These are phyloP conservation scores for Rhabdomys pumilio DNA, from an alignment of 2,797 vertebrate genomes.

Conservation along the genomic window DNA sequence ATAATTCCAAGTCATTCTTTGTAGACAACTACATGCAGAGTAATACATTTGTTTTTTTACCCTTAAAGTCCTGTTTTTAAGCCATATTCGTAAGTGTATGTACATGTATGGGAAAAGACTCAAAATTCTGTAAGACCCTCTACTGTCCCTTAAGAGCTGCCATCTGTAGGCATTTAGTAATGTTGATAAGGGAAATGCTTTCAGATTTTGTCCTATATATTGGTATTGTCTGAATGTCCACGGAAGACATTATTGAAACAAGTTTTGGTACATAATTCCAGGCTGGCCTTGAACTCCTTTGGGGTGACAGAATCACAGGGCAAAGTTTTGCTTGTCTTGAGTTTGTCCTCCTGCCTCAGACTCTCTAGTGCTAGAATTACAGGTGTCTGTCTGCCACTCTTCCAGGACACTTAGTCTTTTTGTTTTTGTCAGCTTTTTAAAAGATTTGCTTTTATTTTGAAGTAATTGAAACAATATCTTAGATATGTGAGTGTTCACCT, in stretches of 20 bases:
- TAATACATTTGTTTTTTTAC: conserved; percentile 54
- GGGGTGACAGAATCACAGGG: not conserved
- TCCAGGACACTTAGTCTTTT: not conserved
- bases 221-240: conserved; percentile 7
- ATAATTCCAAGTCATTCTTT: conserved; percentile 23
- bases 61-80: conserved; percentile 10
- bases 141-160: not conserved
- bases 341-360: not conserved
- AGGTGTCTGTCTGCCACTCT: not conserved
- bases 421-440: not conserved
- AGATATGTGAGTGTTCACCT: not conserved
- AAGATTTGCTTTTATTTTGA: conserved; percentile 8
- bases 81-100: not conserved
- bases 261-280: not conserved
- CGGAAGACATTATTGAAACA: not conserved
- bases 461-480: not conserved
- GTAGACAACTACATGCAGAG: conserved; percentile 46
- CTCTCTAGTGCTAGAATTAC: not conserved
- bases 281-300: not conserved
- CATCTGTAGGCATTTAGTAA: conserved; percentile 2
- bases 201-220: conserved; percentile 2
- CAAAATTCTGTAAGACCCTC: not conserved
- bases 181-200: conserved; percentile 32
- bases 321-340: not conserved
- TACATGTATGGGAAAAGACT: not conserved